phyloP scores from a whole-genome alignment of 2,113 vertebrate species.

The Mungos mungo region DNA sequence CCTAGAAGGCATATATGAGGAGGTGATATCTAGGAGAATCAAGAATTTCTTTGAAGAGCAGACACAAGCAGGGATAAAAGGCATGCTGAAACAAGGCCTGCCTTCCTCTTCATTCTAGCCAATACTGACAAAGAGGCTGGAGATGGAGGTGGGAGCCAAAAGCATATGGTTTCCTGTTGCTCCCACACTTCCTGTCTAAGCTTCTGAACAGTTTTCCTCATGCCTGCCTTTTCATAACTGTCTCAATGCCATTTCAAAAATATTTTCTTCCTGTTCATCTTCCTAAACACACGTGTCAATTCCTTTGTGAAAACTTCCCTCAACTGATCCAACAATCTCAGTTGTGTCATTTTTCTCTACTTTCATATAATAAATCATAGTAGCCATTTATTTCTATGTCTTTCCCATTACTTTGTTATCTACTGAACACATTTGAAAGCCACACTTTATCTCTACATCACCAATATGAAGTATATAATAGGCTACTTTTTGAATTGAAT shows the following conservation, averaged over 20 bases:
- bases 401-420: not conserved
- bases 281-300: not conserved
- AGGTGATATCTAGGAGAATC: not conserved
- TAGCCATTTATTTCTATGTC: not conserved
- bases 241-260: not conserved
- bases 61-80: not conserved
- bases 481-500: not conserved
- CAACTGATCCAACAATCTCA: not conserved
- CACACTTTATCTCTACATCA: not conserved
- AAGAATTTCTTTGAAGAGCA: not conserved
- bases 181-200: not conserved
- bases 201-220: not conserved
- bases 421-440: not conserved
- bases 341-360: not conserved
- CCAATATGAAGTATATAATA: not conserved
- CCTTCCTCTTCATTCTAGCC: not conserved
- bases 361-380: not conserved
- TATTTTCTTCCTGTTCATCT: not conserved
- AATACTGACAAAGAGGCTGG: not conserved
- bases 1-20: not conserved
- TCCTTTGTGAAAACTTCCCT: not conserved
- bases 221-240: not conserved
- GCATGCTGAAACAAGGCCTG: accelerated
- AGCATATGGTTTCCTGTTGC: not conserved
- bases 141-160: not conserved